These are phyloP conservation scores for Cristatella mucedo DNA, from an alignment of 2,888 invertebrate species.

Conservation along the genomic window DNA sequence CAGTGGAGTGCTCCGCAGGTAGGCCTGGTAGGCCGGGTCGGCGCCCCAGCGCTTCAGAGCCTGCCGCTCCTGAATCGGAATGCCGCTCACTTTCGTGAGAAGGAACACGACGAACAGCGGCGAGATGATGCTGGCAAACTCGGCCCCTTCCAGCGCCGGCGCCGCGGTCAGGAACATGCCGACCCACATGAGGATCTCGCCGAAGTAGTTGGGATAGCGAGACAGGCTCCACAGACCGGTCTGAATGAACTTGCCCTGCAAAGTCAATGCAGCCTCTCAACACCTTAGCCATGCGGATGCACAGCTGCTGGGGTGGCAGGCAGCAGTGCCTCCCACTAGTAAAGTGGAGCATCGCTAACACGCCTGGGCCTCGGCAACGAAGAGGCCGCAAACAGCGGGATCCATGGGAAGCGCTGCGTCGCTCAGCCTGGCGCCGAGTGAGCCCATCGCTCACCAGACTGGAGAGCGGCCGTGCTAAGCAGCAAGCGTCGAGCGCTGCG, in stretches of 20 bases:
- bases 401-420: too few species aligned
- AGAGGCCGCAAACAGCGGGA: too few species aligned
- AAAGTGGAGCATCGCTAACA: too few species aligned
- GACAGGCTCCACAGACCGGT: slow-evolving; percentile 29
- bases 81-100: slow-evolving; percentile 31
- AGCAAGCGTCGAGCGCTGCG: too few species aligned
- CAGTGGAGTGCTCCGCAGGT: slow-evolving; percentile 31
- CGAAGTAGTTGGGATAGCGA: slow-evolving; percentile 34
- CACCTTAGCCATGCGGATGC: too few species aligned
- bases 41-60: slow-evolving; percentile 31
- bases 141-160: slow-evolving; percentile 19
- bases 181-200: slow-evolving; percentile 33
- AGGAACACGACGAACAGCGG: slow-evolving; percentile 32
- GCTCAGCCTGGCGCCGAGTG: too few species aligned
- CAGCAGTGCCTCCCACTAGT: too few species aligned
- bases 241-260: slow-evolving; percentile 27
- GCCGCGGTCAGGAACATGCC: slow-evolving; percentile 26
- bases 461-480: too few species aligned
- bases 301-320: too few species aligned
- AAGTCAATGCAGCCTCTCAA: too few species aligned
- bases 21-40: slow-evolving; percentile 25
- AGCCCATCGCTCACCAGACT: too few species aligned
- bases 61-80: slow-evolving; percentile 31
- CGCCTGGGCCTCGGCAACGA: too few species aligned
- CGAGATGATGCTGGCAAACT: slow-evolving; percentile 24